Evolutionary conservation across 2,113 vertebrate genomes (phyloP).

Genomic region (Sclerurus mexicanus): DNA sequence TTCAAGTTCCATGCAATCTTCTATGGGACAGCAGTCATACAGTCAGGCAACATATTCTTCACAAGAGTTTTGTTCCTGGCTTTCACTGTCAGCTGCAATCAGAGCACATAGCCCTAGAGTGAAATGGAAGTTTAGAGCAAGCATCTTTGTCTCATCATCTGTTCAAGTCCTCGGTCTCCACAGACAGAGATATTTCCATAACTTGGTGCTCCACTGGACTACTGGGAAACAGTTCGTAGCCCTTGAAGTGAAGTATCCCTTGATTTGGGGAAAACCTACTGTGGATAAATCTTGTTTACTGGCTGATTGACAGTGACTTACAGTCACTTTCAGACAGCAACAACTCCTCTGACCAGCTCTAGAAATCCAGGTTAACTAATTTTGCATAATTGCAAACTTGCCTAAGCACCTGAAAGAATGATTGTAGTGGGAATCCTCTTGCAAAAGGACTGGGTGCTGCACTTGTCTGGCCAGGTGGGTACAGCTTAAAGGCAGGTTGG

Average conservation of each 20-base stretch:
- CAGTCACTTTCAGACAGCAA: neutral
- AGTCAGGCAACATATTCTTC: neutral
- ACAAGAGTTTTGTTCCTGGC: neutral
- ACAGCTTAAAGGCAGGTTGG: neutral
- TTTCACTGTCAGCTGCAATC: neutral
- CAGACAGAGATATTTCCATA: neutral
- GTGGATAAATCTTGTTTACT: neutral
- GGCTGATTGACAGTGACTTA: neutral
- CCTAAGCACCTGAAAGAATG: neutral
- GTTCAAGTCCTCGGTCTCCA: neutral
- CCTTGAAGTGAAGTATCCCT: neutral
- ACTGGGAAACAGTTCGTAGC: neutral
- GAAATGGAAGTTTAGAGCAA: neutral
- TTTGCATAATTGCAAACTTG: conserved; percentile 5
- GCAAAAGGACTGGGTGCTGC: neutral
- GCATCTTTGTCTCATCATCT: neutral
- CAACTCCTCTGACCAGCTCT: neutral
- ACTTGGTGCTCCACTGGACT: neutral
- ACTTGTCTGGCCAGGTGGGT: neutral
- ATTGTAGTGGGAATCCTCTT: conserved; percentile 1
- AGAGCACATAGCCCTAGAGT: neutral
- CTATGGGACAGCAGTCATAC: neutral
- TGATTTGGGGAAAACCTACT: neutral
- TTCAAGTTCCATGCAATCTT: neutral
- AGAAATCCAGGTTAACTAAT: neutral